Percentiles rank a stretch among this genome's conserved stretches.
These are phyloP conservation scores for Neolamprologus variostigma DNA, from an alignment of 2,113 vertebrate species.

Conservation along the genomic window DNA sequence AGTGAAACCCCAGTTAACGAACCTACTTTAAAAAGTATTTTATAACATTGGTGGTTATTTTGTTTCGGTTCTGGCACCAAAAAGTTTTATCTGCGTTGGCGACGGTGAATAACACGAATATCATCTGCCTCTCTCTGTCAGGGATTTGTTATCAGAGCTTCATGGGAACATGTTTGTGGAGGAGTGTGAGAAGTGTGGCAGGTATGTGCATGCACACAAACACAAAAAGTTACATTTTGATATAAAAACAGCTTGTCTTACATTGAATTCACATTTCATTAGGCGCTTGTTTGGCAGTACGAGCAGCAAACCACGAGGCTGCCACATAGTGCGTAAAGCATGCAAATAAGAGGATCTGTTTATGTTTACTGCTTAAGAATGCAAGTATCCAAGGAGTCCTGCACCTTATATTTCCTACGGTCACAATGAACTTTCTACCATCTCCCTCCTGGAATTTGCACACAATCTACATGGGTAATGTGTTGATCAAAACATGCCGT, in stretches of 20 bases:
- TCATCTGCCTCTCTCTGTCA: slow-evolving; percentile 34
- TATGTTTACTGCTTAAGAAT: background rate
- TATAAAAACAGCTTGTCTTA: background rate
- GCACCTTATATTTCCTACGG: background rate
- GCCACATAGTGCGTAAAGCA: background rate
- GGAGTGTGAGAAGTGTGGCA: slow-evolving; percentile 93
- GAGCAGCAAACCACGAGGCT: background rate
- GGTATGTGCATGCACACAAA: slow-evolving; percentile 66
- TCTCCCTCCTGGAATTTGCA: background rate
- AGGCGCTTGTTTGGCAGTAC: background rate
- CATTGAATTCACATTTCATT: background rate
- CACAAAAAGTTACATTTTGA: background rate
- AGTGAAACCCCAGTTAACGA: background rate
- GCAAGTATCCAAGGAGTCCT: background rate
- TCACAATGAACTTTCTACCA: background rate
- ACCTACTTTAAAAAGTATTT: background rate
- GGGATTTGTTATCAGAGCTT: slow-evolving; percentile 88
- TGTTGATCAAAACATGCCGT: background rate
- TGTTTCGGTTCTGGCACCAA: background rate
- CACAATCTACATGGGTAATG: background rate
- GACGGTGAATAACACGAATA: background rate
- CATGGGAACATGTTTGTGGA: slow-evolving; percentile 99
- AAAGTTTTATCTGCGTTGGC: background rate
- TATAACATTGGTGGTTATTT: background rate
- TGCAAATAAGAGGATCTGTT: background rate